A percentile compares a stretch with the other conserved stretches of the same genome.
These are phyloP conservation scores for Calyptommatus sinebrachiatus DNA, from an alignment of 2,113 vertebrate species.

Conservation along the genomic window DNA sequence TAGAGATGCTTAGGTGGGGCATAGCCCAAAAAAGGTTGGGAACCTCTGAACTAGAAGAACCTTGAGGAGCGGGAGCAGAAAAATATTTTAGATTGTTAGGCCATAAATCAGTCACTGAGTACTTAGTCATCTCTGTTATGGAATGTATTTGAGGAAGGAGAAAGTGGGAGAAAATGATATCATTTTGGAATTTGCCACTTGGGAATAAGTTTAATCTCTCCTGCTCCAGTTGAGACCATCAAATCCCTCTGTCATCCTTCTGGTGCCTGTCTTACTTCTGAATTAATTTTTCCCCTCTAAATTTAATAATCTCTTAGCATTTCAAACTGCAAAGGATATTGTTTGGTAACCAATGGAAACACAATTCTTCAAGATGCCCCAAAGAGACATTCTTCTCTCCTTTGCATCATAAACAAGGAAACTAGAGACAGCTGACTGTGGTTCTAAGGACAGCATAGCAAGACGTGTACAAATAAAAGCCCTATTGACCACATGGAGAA, in stretches of 20 bases:
- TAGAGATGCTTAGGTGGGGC: no score
- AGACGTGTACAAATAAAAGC: not conserved
- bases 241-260: not conserved
- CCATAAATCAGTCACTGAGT: no score
- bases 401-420: not conserved
- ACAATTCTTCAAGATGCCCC: not conserved
- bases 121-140: not conserved
- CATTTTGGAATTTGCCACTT: not conserved
- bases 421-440: not conserved
- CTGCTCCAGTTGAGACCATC: not conserved
- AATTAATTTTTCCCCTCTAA: not conserved
- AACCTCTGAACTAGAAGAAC: no score
- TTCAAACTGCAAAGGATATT: not conserved
- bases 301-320: not conserved
- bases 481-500: not conserved
- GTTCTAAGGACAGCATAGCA: not conserved
- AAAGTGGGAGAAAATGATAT: not conserved
- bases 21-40: no score
- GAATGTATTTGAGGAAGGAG: not conserved
- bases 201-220: not conserved
- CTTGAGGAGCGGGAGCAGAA: no score
- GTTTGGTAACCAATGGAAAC: not conserved
- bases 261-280: not conserved
- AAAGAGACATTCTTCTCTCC: not conserved
- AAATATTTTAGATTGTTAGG: no score